Base-by-base conservation (phyloP, 2,113 vertebrate species). In the Sorex fumeus region DNA sequence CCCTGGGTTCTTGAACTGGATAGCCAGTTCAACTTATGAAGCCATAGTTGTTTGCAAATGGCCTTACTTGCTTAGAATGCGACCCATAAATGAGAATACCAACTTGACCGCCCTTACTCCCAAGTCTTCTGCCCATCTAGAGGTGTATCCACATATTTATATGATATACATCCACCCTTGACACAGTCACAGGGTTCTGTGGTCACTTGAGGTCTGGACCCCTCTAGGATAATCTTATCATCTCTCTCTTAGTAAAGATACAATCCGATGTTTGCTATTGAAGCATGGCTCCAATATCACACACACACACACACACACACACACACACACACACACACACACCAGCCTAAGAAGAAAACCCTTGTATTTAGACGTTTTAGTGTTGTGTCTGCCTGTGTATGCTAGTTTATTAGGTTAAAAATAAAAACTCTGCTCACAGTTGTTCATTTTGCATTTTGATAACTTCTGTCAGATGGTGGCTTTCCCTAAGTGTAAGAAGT, bases 391-490 rank as follows among this genome's bases (percentile, higher is more conserved):
- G 66, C 36, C 34, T 72, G 0, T 36, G 18, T 71, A 74, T 84
- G 36, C 72, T 74, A 1, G 47, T 78, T 88, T 28, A 67, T 36
- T 43, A 66, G 18, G 13, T 77, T 45, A 11, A 57, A 66, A 43
- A 60, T 19, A 60, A 32, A 43, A 60, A 16, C 4, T 57, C 43
- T 71, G 50, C 72, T 66, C 27, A 12, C 25, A 18, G 30, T 60
- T 25, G n/a, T n/a, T 83, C 5, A 23, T 74, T 88, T 91, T 91
- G 69, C 34, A 74, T 32, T 79, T 78, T 2, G 19, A 60, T 57
- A 66, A 84, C 53, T 88, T 88, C 66, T 57, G 12, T 72, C 50
- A 21, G 28, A 82, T 25, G 13, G 4, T 71, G 11, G 0, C 34
- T 84, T 78, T 66, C 43, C 32, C 71, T 57, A 5, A 57, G 66